Evolutionary conservation across 2,888 invertebrate genomes (phyloP), one percentile per base, ranked within the genome.

Genomic region (Drosophila prostipennis): DNA sequence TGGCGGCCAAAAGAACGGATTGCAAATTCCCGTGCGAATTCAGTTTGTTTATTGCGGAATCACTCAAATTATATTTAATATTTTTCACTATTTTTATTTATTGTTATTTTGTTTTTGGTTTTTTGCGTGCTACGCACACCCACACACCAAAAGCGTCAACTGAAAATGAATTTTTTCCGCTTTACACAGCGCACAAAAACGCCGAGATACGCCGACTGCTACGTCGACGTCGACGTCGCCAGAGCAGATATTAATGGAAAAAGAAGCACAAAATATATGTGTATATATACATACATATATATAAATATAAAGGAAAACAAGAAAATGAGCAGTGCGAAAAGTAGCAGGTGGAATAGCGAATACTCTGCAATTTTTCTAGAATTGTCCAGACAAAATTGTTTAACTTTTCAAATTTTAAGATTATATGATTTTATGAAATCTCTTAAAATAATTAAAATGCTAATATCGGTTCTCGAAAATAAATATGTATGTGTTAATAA

Each of bases 161-260:
- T 82, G 84, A 83, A 88, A 88, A 86, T 83, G 87, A 88, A 87
- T 78, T 88, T 83, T 74, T 87, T 86, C 71, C 84, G 74, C 80
- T 52, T 64, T 67, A 64, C 80, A 88, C 86, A 87, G 79, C 73
- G 73, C 73, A 84, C 76, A 81, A 79, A 79, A 74, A 59, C 52
- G 56, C 60, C 61, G 57, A 49, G 51, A 36, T 52, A 8, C 56
- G 55, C 55, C 49, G 72, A 83, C 80, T 77, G 77, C 83, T 74
- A 64, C 70, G 81, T 68, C 76, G 79, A 65, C 81, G 85, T 59
- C 55, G 79, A 37, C 76, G 71, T 73, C 79, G 78, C 64, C 80
- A 79, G 82, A 82, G 80, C 85, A 81, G 81, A 81, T 87, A 81
- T 81, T 81, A 81, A 81, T 81, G 87, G 87, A 81, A 81, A 84